Evolutionary conservation across 2,888 invertebrate genomes (phyloP).

Genomic region (Synanthedon formicaeformis): DNA sequence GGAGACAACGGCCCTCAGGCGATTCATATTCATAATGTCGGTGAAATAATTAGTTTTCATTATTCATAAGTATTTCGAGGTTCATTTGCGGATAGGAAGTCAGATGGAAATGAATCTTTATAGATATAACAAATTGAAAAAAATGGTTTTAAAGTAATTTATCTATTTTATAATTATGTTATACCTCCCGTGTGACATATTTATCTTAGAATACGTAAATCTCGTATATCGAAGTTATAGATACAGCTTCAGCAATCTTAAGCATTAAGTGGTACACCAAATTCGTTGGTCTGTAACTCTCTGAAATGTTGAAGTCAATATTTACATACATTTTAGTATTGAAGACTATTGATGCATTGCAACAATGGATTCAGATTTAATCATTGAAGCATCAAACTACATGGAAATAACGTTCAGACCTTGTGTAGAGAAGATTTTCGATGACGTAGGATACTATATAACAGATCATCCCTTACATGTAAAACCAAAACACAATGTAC

Average conservation of each 20-base stretch:
- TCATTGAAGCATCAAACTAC: slow-evolving; percentile 2
- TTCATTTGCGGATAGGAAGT: not conserved
- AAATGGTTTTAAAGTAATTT: too few relatives aligned
- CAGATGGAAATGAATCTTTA: slow-evolving; percentile 5
- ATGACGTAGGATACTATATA: slow-evolving; percentile 10
- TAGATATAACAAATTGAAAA: not conserved
- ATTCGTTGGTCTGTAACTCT: too few relatives aligned
- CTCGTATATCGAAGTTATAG: too few relatives aligned
- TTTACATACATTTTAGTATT: not conserved
- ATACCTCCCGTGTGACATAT: too few relatives aligned
- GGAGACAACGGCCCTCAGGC: slow-evolving; percentile 1
- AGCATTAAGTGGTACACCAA: too few relatives aligned
- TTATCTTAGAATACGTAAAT: too few relatives aligned
- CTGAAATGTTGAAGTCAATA: not conserved
- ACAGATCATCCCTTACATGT: slow-evolving; percentile 3
- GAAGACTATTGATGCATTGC: slow-evolving; percentile 5
- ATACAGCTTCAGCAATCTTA: too few relatives aligned
- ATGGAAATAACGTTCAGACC: not conserved
- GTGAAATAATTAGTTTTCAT: slow-evolving; percentile 5
- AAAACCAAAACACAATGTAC: slow-evolving; percentile 3
- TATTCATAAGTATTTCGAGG: slow-evolving; percentile 4
- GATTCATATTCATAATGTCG: slow-evolving; percentile 3
- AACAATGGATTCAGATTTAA: slow-evolving; percentile 3
- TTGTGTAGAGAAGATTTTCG: slow-evolving; percentile 12
- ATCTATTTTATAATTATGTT: too few relatives aligned